Evolutionary conservation across 2,797 vertebrate species (phyloP), one percentile per base, ranked within the genome.

Genomic region (Sitta carolinensis): DNA sequence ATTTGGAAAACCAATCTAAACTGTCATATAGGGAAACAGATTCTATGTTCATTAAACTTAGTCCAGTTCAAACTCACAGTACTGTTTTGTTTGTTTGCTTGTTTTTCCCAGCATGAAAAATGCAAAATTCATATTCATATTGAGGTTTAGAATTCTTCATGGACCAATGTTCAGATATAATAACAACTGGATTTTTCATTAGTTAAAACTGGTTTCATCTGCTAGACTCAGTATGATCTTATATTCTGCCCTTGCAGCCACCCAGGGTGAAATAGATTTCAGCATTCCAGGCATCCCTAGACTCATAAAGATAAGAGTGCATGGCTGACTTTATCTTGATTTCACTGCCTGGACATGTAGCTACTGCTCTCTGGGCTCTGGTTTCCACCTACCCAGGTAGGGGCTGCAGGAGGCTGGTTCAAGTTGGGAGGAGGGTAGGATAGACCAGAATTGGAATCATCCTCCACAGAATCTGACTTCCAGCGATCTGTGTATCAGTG

Each of bases 181-280:
- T 38, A 84, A 57, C 26, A 7, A 13, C 36, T 34, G 27, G 25
- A 68, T 26, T 68, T 89, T 61, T 59, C 66, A 11, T 42, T 52
- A 32, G 7, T 29, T 74, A 63, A n/a, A 84, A 48, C 25, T 43
- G 3, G 8, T 43, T 66, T 55, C 1, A 4, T 70, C 19, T 83
- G 48, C 52, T 59, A 5, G 36, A 50, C 13, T 61, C 0, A 0
- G 2, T 61, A 6, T 30, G 13, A 61, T 86, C 48, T 83, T 30
- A 34, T 5, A 23, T 61, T 86, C 66, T 61, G 18, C 73, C 22
- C 86, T 74, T 2, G 1, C 9, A 50, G 29, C 13, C 40, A 85
- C 25, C 5, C 47, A 38, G 47, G 13, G 16, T 64, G 29, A 55
- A 70, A 54, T 16, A 78, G 34, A 67, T 32, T 55, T 58, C 64